phyloP scores from a whole-genome alignment of 2,888 invertebrate genomes.

The Apotomis turbidana region DNA sequence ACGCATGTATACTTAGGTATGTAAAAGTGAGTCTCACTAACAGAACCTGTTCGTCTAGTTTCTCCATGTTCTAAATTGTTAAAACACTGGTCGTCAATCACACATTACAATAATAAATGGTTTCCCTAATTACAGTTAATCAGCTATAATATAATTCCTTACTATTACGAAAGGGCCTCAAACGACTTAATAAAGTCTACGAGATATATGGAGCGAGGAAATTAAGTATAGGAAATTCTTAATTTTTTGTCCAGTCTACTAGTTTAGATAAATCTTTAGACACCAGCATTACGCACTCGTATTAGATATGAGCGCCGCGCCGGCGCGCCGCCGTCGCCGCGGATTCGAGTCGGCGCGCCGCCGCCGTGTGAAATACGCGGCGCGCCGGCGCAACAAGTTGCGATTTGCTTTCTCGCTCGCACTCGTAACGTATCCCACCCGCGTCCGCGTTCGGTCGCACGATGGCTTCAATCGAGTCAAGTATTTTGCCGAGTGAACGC shows the following conservation, averaged over 20 bases:
- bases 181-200: background rate
- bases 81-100: background rate
- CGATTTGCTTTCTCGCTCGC: too few species aligned
- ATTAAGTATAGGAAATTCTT: background rate
- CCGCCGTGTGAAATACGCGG: too few species aligned
- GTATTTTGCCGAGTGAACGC: too few species aligned
- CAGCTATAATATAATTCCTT: background rate
- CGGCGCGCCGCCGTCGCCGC: too few species aligned
- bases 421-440: too few species aligned
- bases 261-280: background rate
- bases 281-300: too few species aligned
- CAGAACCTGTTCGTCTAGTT: constrained; percentile 5
- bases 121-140: constrained; percentile 1
- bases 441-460: too few species aligned
- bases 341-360: too few species aligned
- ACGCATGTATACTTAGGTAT: background rate
- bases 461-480: too few species aligned
- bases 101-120: background rate
- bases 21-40: background rate
- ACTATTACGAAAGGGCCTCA: background rate
- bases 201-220: background rate
- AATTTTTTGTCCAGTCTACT: background rate
- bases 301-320: too few species aligned
- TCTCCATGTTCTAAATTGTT: background rate
- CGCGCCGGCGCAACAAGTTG: too few species aligned